Conservation (phyloP, 2,797 vertebrate species). For the Apogon talboti region DNA sequence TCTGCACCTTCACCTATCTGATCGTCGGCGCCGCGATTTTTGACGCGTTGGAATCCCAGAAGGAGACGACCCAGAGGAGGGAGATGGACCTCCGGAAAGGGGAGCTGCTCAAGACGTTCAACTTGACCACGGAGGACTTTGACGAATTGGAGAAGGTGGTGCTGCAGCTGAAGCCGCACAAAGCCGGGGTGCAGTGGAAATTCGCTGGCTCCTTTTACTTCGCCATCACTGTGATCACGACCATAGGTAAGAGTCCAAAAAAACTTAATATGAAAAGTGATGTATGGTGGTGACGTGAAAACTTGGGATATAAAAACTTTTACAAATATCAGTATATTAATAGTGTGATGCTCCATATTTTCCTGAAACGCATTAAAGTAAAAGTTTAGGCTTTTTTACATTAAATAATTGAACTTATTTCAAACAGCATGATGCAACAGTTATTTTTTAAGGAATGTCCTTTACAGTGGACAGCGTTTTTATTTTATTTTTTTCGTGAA, state of each 20-base stretch:
- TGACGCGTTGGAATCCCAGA: conserved; percentile 89
- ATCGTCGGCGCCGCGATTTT: conserved; percentile 94
- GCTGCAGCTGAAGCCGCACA: conserved; percentile 92
- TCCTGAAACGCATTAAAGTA: too few species aligned
- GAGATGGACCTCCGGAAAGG: conserved; percentile 79
- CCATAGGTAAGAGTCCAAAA: conserved; percentile 87
- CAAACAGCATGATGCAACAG: too few species aligned
- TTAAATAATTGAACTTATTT: too few species aligned
- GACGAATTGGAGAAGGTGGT: conserved; percentile 89
- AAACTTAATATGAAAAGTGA: too few species aligned
- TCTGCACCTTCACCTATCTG: conserved; percentile 94
- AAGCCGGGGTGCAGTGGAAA: conserved; percentile 94
- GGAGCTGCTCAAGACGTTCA: conserved; percentile 87
- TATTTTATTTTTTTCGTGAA: too few species aligned
- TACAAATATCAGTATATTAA: too few species aligned
- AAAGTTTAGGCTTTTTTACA: too few species aligned
- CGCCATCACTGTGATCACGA: conserved; percentile 97
- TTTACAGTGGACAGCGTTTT: too few species aligned
- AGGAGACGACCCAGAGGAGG: conserved; percentile 84
- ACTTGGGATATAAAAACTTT: too few species aligned
- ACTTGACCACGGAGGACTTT: conserved; percentile 85
- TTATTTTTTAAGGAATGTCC: too few species aligned
- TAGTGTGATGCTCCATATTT: too few species aligned
- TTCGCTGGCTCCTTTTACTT: conserved; percentile 97
- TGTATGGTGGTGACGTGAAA: too few species aligned